Conservation (phyloP, 37 sponge, comb jelly and placozoan genomes). For the Geodia barretti region DNA sequence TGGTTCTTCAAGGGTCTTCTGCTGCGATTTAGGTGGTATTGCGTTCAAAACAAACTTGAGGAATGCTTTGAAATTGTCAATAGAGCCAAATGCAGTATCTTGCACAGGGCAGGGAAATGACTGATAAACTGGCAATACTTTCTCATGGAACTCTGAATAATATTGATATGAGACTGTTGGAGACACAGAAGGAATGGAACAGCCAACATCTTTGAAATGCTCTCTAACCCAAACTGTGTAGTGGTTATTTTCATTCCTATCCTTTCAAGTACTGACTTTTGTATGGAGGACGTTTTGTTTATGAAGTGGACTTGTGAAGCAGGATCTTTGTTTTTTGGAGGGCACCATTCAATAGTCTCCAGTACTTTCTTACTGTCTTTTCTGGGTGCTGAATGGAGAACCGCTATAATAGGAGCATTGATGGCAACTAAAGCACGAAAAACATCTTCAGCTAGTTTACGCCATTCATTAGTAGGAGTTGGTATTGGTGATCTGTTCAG, state of each 20-base stretch:
- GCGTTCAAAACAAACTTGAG: neutral
- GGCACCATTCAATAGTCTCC: conserved; percentile 18
- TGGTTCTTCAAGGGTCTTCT: no score
- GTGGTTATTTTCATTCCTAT: conserved; percentile 51
- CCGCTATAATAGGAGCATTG: conserved; percentile 19
- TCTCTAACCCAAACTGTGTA: conserved; percentile 13
- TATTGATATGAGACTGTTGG: conserved; percentile 24
- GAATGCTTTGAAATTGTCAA: conserved; percentile 20
- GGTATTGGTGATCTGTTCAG: no score
- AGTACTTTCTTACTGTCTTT: no score
- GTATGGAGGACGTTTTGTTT: no score
- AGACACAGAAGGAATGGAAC: conserved; percentile 1
- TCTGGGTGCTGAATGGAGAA: neutral
- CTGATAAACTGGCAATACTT: no score
- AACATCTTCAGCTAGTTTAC: conserved; percentile 3
- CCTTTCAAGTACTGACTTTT: conserved; percentile 17
- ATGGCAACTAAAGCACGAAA: neutral
- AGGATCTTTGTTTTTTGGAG: conserved; percentile 2
- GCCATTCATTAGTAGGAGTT: conserved; percentile 5
- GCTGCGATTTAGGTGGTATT: neutral
- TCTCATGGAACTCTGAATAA: conserved; percentile 13
- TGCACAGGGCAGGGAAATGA: conserved; percentile 6
- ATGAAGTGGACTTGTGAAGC: conserved; percentile 25
- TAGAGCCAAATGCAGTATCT: conserved; percentile 10
- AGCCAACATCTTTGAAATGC: conserved; percentile 13